phyloP scores from a whole-genome alignment of 2,888 invertebrate species.

The Tipula helvola region DNA sequence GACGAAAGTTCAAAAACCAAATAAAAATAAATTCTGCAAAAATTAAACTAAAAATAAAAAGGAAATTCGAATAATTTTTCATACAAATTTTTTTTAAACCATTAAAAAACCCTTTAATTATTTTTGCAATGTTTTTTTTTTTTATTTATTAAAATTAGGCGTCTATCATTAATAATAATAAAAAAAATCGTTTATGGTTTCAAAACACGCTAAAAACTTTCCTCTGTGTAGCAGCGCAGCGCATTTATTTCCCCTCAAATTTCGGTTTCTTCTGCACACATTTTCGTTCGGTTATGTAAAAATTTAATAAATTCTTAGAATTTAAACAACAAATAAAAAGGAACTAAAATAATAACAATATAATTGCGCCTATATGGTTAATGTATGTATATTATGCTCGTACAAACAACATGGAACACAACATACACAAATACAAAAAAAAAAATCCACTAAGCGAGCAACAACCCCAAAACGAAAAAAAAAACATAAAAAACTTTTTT shows the following conservation, averaged over 20 bases:
- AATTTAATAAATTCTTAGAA: background rate
- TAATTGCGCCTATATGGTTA: background rate
- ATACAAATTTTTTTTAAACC: background rate
- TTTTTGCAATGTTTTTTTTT: background rate
- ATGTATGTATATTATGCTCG: background rate
- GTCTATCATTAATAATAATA: background rate
- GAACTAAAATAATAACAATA: constrained; percentile 4
- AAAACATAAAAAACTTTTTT: background rate
- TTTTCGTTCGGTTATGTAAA: background rate
- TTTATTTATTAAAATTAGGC: background rate
- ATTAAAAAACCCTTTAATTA: background rate
- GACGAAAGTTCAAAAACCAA: background rate
- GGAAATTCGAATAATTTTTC: background rate
- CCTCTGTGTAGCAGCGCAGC: background rate
- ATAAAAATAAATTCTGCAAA: background rate
- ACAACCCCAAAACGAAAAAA: background rate
- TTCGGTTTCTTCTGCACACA: background rate
- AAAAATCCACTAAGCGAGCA: background rate
- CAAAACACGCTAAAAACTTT: background rate
- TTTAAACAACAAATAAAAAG: background rate
- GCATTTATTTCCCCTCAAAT: background rate
- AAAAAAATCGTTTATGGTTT: background rate
- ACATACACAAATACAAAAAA: background rate
- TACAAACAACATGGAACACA: background rate
- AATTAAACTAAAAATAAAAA: background rate